Conservation (phyloP, 2,888 invertebrate species). For the Magallana nippona region DNA sequence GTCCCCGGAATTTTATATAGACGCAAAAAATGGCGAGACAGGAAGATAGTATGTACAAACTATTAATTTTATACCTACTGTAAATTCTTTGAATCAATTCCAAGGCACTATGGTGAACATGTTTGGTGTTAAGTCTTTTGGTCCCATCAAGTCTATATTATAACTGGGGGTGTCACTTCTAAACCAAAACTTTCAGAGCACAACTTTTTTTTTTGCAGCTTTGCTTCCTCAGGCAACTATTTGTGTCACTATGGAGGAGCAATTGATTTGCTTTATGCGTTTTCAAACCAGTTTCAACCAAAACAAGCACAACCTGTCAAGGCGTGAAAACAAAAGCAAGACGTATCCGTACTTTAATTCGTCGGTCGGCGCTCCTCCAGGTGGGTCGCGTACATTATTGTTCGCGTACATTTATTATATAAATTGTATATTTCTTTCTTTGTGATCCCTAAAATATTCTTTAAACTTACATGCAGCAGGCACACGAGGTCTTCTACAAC, state of each 20-base stretch:
- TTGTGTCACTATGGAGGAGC: background rate
- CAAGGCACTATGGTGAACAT: no score
- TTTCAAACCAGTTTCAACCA: background rate
- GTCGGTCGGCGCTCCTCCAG: background rate
- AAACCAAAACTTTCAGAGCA: no score
- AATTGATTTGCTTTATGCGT: background rate
- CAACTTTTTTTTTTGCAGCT: background rate
- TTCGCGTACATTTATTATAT: background rate
- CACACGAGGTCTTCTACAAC: no score
- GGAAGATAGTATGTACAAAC: background rate
- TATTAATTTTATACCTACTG: background rate
- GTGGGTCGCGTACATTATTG: background rate
- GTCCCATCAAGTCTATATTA: no score
- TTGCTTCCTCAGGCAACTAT: background rate
- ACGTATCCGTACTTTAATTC: background rate
- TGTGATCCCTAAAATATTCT: no score
- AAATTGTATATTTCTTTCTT: background rate
- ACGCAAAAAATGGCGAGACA: background rate
- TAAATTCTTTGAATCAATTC: background rate
- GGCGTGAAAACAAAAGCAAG: background rate
- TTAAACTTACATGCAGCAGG: no score
- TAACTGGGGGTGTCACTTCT: no score
- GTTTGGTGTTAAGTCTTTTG: no score
- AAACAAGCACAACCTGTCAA: background rate
- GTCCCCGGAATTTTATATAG: background rate